These are phyloP conservation scores for Corvus cornix DNA, from an alignment of 2,113 vertebrate genomes.

Conservation along the genomic window DNA sequence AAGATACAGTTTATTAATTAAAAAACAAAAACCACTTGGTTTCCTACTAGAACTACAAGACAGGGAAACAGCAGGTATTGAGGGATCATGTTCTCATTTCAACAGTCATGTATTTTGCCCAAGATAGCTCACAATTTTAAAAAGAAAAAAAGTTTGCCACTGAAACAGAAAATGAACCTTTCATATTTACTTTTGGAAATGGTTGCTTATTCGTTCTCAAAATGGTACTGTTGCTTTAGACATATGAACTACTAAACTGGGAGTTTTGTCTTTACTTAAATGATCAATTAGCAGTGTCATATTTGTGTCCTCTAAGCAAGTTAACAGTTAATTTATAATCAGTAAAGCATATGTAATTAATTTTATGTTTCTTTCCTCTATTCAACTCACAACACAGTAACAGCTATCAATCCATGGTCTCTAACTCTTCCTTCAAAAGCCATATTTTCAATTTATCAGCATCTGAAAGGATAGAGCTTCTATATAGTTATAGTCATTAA, in stretches of 20 bases:
- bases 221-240: neutral
- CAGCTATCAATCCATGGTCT: neutral
- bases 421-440: neutral
- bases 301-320: neutral
- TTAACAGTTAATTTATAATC: neutral
- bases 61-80: neutral
- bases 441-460: neutral
- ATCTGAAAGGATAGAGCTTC: neutral
- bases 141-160: neutral
- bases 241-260: neutral
- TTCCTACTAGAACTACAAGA: neutral
- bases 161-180: neutral
- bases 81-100: neutral
- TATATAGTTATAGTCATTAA: neutral
- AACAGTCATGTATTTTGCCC: neutral
- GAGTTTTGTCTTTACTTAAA: neutral
- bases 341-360: neutral
- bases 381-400: neutral
- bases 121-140: neutral
- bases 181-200: neutral
- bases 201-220: neutral
- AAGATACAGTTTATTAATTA: neutral
- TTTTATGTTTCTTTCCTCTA: neutral
- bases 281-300: neutral
- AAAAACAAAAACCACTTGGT: neutral